Evolutionary conservation across 2,888 invertebrate species (phyloP).

Genomic region (Megastigmus dorsalis): DNA sequence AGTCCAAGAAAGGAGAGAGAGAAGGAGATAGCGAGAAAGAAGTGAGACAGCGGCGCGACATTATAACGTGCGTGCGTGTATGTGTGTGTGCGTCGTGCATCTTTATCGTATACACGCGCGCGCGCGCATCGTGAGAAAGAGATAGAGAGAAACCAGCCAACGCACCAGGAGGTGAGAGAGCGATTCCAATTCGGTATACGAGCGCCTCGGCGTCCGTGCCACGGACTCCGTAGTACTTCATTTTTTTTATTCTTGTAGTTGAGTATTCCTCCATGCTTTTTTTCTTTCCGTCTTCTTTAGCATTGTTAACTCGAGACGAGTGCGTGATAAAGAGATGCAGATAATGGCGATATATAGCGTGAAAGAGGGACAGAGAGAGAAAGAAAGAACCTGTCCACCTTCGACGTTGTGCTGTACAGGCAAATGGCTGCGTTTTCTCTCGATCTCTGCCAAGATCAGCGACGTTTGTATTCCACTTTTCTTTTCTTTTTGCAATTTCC

Average conservation of each 20-base stretch:
- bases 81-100: slow-evolving; percentile 23
- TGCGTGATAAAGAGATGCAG: not conserved
- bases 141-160: slow-evolving; percentile 1
- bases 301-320: not conserved
- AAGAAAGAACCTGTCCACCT: slow-evolving; percentile 36
- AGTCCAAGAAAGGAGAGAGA: slow-evolving; percentile 10
- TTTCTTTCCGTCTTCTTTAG: not conserved
- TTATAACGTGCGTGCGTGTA: no score
- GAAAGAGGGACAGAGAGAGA: not conserved
- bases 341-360: not conserved
- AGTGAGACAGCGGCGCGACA: slow-evolving; percentile 23
- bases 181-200: slow-evolving; percentile 15
- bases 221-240: no score
- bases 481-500: no score
- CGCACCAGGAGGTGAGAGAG: slow-evolving; percentile 42
- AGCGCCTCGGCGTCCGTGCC: slow-evolving; percentile 5
- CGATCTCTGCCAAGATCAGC: no score
- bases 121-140: slow-evolving; percentile 17
- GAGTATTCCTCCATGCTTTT: not conserved
- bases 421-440: slow-evolving; percentile 50
- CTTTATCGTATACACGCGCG: slow-evolving; percentile 24
- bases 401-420: slow-evolving; percentile 17
- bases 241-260: not conserved
- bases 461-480: no score
- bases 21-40: not conserved